phyloP scores from a whole-genome alignment of 2,113 vertebrate genomes.

The Ranitomeya imitator region DNA sequence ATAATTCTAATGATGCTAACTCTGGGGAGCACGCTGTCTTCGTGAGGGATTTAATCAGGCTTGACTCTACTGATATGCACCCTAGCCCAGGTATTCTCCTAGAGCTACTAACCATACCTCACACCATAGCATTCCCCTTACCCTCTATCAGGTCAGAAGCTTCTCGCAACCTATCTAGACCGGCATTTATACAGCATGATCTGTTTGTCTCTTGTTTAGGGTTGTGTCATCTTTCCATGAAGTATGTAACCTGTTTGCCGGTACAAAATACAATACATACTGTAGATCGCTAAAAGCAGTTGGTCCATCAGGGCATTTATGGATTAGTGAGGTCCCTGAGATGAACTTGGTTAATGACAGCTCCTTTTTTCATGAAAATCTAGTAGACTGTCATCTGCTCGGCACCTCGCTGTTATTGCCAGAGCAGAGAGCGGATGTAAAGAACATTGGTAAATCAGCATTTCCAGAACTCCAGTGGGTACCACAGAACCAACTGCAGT shows the following conservation, averaged over 20 bases:
- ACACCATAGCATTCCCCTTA: constrained; percentile 38
- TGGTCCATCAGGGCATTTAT: too few species aligned
- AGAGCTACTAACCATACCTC: constrained; percentile 65
- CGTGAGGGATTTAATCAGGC: constrained; percentile 75
- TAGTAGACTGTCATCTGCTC: too few species aligned
- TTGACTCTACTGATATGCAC: constrained; percentile 79
- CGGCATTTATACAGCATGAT: constrained; percentile 4
- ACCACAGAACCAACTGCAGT: too few species aligned
- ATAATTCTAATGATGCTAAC: constrained; percentile 86
- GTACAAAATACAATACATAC: background rate
- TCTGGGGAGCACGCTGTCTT: constrained; percentile 81
- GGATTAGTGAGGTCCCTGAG: too few species aligned
- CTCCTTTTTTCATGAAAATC: too few species aligned
- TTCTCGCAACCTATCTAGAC: background rate
- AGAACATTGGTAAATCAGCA: too few species aligned
- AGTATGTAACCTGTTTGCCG: background rate
- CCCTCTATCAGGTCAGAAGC: background rate
- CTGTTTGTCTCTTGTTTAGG: background rate
- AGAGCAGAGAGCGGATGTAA: too few species aligned
- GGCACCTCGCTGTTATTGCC: too few species aligned
- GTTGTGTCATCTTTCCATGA: background rate
- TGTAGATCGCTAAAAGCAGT: too few species aligned
- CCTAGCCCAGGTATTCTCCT: constrained; percentile 82
- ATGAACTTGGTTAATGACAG: too few species aligned
- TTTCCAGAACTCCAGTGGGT: too few species aligned